Base-by-base conservation (phyloP, 2,797 vertebrate genomes). In the Macropus fuliginosus region DNA sequence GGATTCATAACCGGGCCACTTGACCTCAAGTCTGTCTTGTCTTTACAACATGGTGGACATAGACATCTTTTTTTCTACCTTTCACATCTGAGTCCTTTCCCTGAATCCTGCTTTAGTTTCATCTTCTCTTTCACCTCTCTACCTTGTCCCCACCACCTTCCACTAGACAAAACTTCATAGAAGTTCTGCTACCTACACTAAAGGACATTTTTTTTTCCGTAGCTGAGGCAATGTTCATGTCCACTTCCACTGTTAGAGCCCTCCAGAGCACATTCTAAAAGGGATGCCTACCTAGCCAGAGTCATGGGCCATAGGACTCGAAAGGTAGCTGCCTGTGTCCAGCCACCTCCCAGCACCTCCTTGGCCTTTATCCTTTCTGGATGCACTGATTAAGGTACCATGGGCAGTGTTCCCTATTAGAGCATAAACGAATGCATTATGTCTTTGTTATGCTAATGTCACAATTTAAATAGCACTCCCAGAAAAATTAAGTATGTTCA, bases 401-500 rank as follows among this genome's bases (percentile, higher is more conserved):
- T 34, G 97, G 98, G 98, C 98, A 98, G 93, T 0, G 98, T 93
- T 98, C 96, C 97, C 98, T 50, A 95, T 98, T 96, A 97, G 93
- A 92, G 98, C 98, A 97, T 97, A 97, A 96, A 98, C 98, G 95
- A 95, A 97, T 92, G 94, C 95, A 10, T 98, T 97, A 98, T 98
- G 98, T 98, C 98, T 99, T 99, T 99, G 98, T 99, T 98, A 99
- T 99, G 99, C 98, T 98, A 99, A 99, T 98, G 98, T 90, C 97
- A 98, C 98, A 97, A 98, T 98, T 99, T 98, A 98, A 99, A 99
- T 98, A 98, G 98, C 98, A 98, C 98, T 99, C 98, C 98, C 98
- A 99, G 98, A 98, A 98, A 99, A 99, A 99, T 99, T 98, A 99
- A 99, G 98, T 99, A 98, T 98, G 98, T 99, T 99, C 99, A 98